Base-by-base conservation (phyloP, 2,888 invertebrate genomes). In the Marronus borbonicus region DNA sequence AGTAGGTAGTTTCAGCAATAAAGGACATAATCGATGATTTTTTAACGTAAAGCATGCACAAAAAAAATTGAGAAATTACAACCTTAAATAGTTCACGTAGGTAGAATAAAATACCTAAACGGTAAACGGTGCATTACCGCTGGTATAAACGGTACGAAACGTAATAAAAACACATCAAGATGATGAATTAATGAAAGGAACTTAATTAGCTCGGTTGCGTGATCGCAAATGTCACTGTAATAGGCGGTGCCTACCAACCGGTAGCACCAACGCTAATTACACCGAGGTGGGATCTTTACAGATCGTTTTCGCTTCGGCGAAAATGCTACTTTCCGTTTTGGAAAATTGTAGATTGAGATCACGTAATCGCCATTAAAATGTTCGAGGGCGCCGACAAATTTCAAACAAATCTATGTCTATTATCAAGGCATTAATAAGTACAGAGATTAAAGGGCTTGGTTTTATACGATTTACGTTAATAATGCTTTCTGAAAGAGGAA, bases 181-280 rank as follows among this genome's bases (percentile, higher is more conserved):
- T 17, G 24, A 20, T 28, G n/a, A 50, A 72, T 58, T 31, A 36
- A 58, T 72, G 58, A 74, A 74, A 60, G 72, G 36, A 49, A 58
- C 24, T 68, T 68, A 68, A 68, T 68, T 68, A 50, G 24, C 39
- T 4, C 28, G 24, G 50, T 60, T 20, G 72, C 72, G 72, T 74
- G 72, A 74, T 60, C 20, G 2, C 44, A 12, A 14, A 74, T 60
- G 5, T 74, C 44, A 24, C 72, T 24, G 72, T 60, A 39, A 24
- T 24, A 60, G 24, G 60, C 49, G 36, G 70, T 60, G 44, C 72
- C 49, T 60, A 50, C n/a, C 49, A 5, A 28, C 44, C 39, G 2
- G 60, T 60, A 20, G 60, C 20, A 44, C 72, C 60, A 44, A 49
- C 72, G 31, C 20, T 44, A 74, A 74, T 74, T 49, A 39, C 39